Conservation (phyloP, 64 coral and sea anemone genomes). For the Hydrozoanthus tunicans region DNA sequence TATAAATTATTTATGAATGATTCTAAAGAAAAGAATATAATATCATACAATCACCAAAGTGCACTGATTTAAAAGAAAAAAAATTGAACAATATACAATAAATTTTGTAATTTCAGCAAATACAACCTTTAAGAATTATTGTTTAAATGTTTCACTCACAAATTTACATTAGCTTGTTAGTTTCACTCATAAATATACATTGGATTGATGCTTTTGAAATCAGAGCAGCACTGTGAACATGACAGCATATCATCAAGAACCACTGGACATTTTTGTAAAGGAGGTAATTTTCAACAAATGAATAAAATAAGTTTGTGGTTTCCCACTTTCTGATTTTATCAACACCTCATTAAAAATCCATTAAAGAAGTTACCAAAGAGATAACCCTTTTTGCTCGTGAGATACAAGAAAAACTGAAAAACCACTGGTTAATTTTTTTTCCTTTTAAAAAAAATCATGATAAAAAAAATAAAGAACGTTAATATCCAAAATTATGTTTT, state of each 20-base stretch:
- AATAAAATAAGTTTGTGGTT: neutral
- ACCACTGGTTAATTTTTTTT: neutral
- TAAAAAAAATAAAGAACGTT: no score
- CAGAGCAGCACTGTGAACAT: neutral
- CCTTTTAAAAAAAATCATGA: neutral
- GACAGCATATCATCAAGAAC: neutral
- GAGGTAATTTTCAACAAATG: neutral
- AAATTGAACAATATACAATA: no score
- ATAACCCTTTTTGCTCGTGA: neutral
- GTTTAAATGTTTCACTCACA: neutral
- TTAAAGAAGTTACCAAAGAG: neutral
- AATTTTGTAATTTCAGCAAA: no score
- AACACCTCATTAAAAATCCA: slow-evolving; percentile 16
- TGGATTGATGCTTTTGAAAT: neutral
- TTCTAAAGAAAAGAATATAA: no score
- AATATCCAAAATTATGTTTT: no score
- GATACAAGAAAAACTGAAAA: neutral
- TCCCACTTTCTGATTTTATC: slow-evolving; percentile 10
- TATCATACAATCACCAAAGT: no score
- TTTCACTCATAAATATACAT: neutral
- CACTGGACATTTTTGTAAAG: neutral
- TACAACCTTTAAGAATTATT: neutral
- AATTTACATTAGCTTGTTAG: neutral
- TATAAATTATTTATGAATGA: no score
- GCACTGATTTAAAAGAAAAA: no score